Conservation (phyloP, 1,140 invertebrate species). For the Cydia amplana region DNA sequence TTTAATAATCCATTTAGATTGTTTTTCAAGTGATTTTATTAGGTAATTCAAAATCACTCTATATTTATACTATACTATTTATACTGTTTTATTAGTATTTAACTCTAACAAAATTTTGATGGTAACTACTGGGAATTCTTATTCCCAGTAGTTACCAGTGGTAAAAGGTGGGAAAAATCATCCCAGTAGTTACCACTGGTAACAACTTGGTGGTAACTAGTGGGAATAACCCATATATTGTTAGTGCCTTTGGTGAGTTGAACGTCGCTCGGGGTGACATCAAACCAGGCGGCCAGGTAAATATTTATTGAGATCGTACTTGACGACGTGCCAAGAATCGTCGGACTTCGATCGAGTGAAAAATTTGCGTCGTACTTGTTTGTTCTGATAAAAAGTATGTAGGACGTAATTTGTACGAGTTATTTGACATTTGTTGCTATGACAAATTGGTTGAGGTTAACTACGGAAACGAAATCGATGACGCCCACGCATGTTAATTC, state of each 20-base stretch:
- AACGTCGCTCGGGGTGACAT: constrained; percentile 46
- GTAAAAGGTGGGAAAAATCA: too few species aligned
- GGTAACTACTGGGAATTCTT: too few species aligned
- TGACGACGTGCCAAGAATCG: constrained; percentile 70
- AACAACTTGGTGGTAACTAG: too few species aligned
- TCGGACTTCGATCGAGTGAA: constrained; percentile 67
- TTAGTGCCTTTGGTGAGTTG: neutral
- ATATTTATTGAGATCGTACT: constrained; percentile 70
- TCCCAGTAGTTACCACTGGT: too few species aligned
- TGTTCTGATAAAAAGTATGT: constrained; percentile 50
- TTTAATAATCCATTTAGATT: too few species aligned
- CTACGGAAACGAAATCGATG: neutral
- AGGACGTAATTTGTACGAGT: constrained; percentile 9
- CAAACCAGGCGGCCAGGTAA: constrained; percentile 63
- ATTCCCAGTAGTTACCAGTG: too few species aligned
- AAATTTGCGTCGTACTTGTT: constrained; percentile 66
- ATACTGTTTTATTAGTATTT: too few species aligned
- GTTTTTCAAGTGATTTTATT: too few species aligned
- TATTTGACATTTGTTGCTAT: neutral
- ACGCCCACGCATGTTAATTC: neutral
- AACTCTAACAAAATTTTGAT: too few species aligned
- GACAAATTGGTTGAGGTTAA: neutral
- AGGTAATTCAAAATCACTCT: too few species aligned
- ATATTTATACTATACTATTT: too few species aligned
- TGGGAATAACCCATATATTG: neutral